A percentile compares a stretch with the other conserved stretches of the same genome.
phyloP scores from a whole-genome alignment of 1,140 invertebrate genomes.

The Octopus bimaculoides region DNA sequence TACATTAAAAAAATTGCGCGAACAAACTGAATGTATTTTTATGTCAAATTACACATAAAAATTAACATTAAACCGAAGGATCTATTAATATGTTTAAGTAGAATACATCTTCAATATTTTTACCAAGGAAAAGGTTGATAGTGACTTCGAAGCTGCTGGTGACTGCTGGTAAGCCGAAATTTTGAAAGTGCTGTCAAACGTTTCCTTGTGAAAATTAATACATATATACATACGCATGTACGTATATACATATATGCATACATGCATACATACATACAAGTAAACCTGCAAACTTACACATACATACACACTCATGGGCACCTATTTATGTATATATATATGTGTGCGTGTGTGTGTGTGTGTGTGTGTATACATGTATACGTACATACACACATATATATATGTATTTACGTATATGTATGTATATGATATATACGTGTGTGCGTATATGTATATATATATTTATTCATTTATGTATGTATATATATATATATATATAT shows the following conservation, averaged over 20 bases:
- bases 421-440: not conserved
- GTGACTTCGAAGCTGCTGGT: too few species aligned
- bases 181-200: not conserved
- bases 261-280: not conserved
- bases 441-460: not conserved
- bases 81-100: too few species aligned
- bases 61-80: too few species aligned
- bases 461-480: not conserved
- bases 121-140: too few species aligned
- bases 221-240: not conserved
- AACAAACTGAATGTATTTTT: too few species aligned
- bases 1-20: too few species aligned
- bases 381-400: not conserved
- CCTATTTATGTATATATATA: not conserved
- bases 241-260: not conserved
- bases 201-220: not conserved
- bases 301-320: not conserved
- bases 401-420: not conserved
- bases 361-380: not conserved
- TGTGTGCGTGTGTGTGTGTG: not conserved
- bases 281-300: not conserved
- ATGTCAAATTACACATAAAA: too few species aligned
- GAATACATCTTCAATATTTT: too few species aligned
- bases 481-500: not conserved
- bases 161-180: too few species aligned